Conservation (phyloP, 2,888 invertebrate species). For the Sisyra terminalis region DNA sequence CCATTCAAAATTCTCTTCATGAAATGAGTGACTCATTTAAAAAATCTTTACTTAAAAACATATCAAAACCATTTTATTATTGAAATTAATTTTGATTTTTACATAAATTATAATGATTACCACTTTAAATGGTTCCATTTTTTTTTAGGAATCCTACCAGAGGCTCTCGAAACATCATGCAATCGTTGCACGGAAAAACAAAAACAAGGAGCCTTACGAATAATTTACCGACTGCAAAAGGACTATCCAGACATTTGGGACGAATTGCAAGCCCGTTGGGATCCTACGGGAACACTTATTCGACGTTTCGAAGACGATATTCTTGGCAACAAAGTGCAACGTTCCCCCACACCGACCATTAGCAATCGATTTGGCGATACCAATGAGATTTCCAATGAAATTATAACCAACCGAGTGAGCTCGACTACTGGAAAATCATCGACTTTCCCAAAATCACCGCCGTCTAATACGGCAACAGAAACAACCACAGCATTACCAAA, state of each 20-base stretch:
- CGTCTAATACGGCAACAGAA: background rate
- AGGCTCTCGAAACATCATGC: conserved; percentile 50
- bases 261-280: conserved; percentile 44
- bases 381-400: background rate
- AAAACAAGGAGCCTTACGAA: conserved; percentile 42
- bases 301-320: conserved; percentile 25
- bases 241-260: conserved; percentile 53
- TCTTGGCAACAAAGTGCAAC: background rate
- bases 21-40: no score
- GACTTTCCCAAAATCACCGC: background rate
- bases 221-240: conserved; percentile 42
- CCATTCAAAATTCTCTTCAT: no score
- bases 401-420: background rate
- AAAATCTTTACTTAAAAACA: no score
- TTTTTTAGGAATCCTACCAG: conserved; percentile 46
- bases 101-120: no score
- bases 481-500: conserved; percentile 8
- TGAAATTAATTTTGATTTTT: no score
- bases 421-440: background rate
- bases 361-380: conserved; percentile 2
- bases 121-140: background rate
- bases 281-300: conserved; percentile 47
- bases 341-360: background rate
- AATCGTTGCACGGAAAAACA: conserved; percentile 48
- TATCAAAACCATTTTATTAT: no score